These are phyloP conservation scores for Tethea ocularis DNA, from an alignment of 2,888 invertebrate species.

Conservation along the genomic window DNA sequence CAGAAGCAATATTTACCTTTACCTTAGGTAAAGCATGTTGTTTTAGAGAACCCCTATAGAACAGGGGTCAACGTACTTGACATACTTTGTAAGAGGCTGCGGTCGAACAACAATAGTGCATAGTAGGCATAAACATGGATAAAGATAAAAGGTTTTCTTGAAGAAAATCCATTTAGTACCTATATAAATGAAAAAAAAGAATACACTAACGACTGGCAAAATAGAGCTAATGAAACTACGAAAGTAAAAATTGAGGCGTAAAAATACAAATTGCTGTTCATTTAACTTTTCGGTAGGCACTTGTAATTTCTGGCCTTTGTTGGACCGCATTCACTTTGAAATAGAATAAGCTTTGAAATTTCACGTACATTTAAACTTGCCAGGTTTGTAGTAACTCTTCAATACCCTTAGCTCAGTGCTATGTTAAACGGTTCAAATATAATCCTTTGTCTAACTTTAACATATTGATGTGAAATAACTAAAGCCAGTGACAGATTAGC, in stretches of 20 bases:
- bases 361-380: too few species aligned
- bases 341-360: too few species aligned
- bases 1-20: constrained; percentile 69
- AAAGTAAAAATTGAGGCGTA: background rate
- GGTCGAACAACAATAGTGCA: constrained; percentile 19
- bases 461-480: constrained; percentile 32
- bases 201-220: background rate
- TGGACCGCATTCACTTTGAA: too few species aligned
- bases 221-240: too few species aligned
- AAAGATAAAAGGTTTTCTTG: background rate
- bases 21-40: constrained; percentile 61
- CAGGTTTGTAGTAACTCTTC: background rate
- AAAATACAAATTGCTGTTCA: too few species aligned
- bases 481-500: constrained; percentile 51
- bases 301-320: too few species aligned
- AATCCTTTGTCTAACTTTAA: background rate
- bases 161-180: background rate
- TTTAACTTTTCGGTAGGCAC: too few species aligned
- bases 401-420: background rate
- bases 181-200: background rate
- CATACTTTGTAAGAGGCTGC: constrained; percentile 45
- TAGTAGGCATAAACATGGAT: background rate
- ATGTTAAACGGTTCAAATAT: background rate
- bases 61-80: constrained; percentile 67
- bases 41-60: constrained; percentile 60